phyloP scores from a whole-genome alignment of 2,797 vertebrate genomes.

The Chromobotia macracanthus region DNA sequence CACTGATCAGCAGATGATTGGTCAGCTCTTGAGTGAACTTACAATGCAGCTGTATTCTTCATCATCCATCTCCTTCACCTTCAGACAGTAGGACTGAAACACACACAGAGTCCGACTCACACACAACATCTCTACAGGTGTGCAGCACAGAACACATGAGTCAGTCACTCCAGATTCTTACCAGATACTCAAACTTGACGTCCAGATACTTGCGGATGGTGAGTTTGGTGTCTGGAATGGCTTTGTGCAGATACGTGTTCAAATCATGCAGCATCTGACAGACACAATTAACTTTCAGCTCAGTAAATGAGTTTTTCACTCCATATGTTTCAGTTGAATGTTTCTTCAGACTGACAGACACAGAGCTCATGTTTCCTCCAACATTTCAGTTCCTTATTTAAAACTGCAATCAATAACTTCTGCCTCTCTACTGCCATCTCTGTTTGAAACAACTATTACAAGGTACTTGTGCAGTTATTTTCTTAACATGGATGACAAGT shows the following conservation, averaged over 20 bases:
- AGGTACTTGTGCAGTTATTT: too few species aligned
- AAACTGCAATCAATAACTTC: too few species aligned
- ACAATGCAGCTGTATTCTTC: constrained; percentile 98
- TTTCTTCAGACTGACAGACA: too few species aligned
- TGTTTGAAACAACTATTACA: too few species aligned
- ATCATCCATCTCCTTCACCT: constrained; percentile 99
- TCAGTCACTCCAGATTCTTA: constrained; percentile 65
- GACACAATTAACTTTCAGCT: neutral
- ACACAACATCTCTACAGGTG: neutral
- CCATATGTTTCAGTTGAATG: neutral
- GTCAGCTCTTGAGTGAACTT: too few species aligned
- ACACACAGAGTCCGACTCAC: constrained; percentile 24
- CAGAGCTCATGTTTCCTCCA: too few species aligned
- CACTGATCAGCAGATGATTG: too few species aligned
- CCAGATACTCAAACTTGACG: constrained; percentile 98
- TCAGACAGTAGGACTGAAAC: constrained; percentile 94
- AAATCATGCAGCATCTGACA: constrained; percentile 95
- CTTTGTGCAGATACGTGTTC: constrained; percentile 97
- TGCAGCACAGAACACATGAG: neutral
- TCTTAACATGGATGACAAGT: too few species aligned
- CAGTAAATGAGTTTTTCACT: neutral
- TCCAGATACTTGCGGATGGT: constrained; percentile 99
- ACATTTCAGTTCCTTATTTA: too few species aligned
- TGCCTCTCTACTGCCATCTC: too few species aligned
- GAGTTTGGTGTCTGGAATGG: constrained; percentile 97